Evolutionary conservation across 2,888 invertebrate genomes (phyloP).

Genomic region (Hymenopus coronatus): DNA sequence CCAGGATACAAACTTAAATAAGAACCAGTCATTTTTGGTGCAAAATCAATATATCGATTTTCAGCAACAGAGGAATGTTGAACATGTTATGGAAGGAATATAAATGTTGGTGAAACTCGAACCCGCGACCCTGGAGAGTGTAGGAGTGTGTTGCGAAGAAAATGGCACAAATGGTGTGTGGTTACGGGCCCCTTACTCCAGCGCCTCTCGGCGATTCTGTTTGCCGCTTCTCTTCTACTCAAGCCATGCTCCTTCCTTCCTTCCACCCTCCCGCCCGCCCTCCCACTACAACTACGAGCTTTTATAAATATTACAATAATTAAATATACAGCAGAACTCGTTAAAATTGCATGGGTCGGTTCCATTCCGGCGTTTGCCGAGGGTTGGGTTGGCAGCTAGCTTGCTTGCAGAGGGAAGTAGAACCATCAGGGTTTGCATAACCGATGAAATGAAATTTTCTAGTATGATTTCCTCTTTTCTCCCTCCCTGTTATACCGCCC

Average conservation of each 20-base stretch:
- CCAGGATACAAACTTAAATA: too few relatives aligned
- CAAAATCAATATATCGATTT: too few relatives aligned
- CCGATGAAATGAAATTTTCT: slow-evolving; percentile 32
- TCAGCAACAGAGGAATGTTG: too few relatives aligned
- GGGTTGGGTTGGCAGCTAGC: slow-evolving; percentile 7
- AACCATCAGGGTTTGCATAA: slow-evolving; percentile 28
- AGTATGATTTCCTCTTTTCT: slow-evolving; percentile 29
- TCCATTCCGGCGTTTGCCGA: slow-evolving; percentile 38
- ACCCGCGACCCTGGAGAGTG: neutral
- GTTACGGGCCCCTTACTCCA: neutral
- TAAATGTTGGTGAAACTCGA: neutral
- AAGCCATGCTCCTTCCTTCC: neutral
- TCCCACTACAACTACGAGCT: slow-evolving; percentile 37
- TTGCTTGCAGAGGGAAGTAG: slow-evolving; percentile 21
- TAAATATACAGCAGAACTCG: slow-evolving; percentile 47
- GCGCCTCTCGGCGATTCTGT: neutral
- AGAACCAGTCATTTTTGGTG: too few relatives aligned
- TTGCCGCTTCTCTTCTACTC: neutral
- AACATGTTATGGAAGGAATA: too few relatives aligned
- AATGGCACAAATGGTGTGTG: slow-evolving; percentile 6
- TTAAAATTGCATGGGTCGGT: slow-evolving; percentile 45
- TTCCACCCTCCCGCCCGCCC: neutral
- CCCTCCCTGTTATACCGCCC: neutral
- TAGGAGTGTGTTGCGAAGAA: neutral
- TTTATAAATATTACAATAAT: slow-evolving; percentile 50